Conservation (phyloP, 2,113 vertebrate species). For the Stegastes partitus region DNA sequence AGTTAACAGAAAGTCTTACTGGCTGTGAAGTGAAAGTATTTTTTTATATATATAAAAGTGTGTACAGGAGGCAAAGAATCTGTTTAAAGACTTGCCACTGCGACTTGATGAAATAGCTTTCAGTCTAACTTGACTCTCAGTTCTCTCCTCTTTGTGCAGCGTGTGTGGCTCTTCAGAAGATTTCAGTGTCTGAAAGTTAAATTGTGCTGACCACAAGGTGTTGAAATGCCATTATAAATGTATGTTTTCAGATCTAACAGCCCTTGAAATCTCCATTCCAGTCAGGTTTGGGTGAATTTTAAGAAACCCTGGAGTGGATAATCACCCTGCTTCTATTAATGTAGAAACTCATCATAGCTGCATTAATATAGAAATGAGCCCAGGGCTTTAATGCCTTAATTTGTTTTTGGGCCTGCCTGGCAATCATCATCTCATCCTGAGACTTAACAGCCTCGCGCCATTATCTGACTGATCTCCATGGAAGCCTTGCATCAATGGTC, state of each 20-base stretch:
- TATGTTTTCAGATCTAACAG: constrained; percentile 2
- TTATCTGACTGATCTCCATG: constrained; percentile 43
- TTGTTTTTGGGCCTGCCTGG: constrained; percentile 58
- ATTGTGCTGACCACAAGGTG: background rate
- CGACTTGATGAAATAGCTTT: background rate
- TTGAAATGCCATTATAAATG: constrained; percentile 7
- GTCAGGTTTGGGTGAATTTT: constrained; percentile 50
- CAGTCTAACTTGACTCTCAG: background rate
- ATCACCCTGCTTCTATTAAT: constrained; percentile 36
- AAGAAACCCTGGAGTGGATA: constrained; percentile 37
- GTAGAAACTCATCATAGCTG: constrained; percentile 50
- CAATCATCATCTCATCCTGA: constrained; percentile 55
- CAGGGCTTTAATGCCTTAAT: constrained; percentile 57
- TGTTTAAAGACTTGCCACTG: too few species aligned
- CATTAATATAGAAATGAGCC: constrained; percentile 55
- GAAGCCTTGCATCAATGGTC: constrained; percentile 30
- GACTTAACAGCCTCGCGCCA: constrained; percentile 41
- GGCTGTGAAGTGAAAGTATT: too few species aligned
- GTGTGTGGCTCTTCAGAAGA: background rate
- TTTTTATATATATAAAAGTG: too few species aligned
- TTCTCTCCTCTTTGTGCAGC: background rate
- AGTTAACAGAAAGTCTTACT: too few species aligned
- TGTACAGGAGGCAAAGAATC: too few species aligned
- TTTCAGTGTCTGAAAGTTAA: background rate
- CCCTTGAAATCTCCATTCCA: constrained; percentile 34